Evolutionary conservation across 2,888 invertebrate species (phyloP).

Genomic region (Prosopocoilus inquinatus): DNA sequence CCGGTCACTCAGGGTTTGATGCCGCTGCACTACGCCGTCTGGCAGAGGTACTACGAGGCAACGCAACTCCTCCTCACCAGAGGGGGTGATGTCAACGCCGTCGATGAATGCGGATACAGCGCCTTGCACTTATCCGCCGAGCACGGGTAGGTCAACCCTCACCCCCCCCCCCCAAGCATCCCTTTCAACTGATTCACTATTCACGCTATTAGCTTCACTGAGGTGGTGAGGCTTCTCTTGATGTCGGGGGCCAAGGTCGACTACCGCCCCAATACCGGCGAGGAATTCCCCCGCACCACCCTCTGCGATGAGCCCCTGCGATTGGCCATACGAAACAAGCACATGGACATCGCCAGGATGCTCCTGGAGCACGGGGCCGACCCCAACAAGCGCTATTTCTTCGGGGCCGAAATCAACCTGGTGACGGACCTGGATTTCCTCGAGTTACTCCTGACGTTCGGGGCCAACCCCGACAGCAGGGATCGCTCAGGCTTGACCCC

Average conservation of each 20-base stretch:
- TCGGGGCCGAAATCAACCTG: constrained; percentile 86
- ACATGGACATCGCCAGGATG: constrained; percentile 69
- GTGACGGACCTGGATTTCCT: constrained; percentile 80
- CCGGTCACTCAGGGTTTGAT: constrained; percentile 83
- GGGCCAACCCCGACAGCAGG: constrained; percentile 83
- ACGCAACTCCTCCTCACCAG: constrained; percentile 76
- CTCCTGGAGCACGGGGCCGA: constrained; percentile 83
- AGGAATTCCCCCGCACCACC: constrained; percentile 69
- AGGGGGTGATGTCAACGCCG: constrained; percentile 78
- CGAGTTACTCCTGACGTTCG: constrained; percentile 77
- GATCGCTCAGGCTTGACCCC: constrained; percentile 87
- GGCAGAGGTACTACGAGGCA: constrained; percentile 80
- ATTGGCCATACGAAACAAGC: constrained; percentile 82
- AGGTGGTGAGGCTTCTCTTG: constrained; percentile 69
- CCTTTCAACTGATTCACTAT: constrained; percentile 5
- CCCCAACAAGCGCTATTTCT: constrained; percentile 87
- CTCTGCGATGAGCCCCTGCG: constrained; percentile 86
- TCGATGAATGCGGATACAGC: constrained; percentile 88
- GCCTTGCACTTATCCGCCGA: constrained; percentile 89
- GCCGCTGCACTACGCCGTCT: constrained; percentile 90
- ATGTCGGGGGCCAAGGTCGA: constrained; percentile 78
- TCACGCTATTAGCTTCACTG: constrained; percentile 57
- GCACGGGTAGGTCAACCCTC: constrained; percentile 69
- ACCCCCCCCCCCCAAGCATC: no score
- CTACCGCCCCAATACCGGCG: constrained; percentile 71